phyloP scores from a whole-genome alignment of 1,140 invertebrate genomes.

The Coboldia fuscipes region DNA sequence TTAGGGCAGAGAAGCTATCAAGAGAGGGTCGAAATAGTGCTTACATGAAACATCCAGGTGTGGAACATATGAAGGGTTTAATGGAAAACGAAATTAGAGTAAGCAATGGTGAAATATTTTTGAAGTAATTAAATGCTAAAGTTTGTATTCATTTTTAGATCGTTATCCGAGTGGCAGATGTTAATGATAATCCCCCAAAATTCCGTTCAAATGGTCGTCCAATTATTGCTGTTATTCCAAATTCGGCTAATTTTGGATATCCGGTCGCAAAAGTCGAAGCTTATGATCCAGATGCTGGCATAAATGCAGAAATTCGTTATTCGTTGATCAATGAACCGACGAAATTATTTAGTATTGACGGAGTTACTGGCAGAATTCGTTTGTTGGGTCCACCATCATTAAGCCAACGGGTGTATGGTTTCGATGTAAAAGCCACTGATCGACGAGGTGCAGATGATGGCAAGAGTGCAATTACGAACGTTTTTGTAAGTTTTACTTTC shows the following conservation, averaged over 20 bases:
- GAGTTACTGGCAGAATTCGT: conserved; percentile 47
- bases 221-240: conserved; percentile 54
- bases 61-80: conserved; percentile 40
- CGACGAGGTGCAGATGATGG: conserved; percentile 51
- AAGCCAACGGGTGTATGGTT: conserved; percentile 52
- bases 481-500: conserved; percentile 52
- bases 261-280: conserved; percentile 53
- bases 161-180: conserved; percentile 49
- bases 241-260: conserved; percentile 56
- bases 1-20: conserved; percentile 32
- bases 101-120: conserved; percentile 1
- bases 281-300: conserved; percentile 44
- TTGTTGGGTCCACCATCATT: conserved; percentile 42
- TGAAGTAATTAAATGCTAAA: conserved; percentile 15
- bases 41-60: conserved; percentile 49
- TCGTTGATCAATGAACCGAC: conserved; percentile 47
- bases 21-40: conserved; percentile 30
- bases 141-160: conserved; percentile 28
- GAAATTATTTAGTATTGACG: conserved; percentile 50
- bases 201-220: conserved; percentile 48
- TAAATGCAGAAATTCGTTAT: conserved; percentile 60
- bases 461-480: conserved; percentile 55
- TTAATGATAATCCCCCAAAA: conserved; percentile 60
- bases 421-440: conserved; percentile 76
- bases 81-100: conserved; percentile 26